Evolutionary conservation across 2,113 vertebrate species (phyloP).

Genomic region (Alces alces): DNA sequence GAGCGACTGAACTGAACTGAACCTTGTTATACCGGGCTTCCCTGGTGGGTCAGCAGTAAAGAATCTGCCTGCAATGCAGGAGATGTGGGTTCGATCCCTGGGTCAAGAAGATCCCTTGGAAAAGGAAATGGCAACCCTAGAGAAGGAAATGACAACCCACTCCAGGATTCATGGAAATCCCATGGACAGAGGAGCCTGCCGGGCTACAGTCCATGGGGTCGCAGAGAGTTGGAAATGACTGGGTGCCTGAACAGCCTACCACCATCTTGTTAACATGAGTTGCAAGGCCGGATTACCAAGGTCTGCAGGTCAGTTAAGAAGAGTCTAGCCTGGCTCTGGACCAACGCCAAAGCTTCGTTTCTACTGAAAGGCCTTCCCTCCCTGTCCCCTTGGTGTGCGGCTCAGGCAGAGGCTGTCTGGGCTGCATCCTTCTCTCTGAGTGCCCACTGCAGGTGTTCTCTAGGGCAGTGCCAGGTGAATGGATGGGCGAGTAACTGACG

Average conservation of each 20-base stretch:
- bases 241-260: not conserved
- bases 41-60: not conserved
- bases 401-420: not conserved
- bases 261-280: not conserved
- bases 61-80: not conserved
- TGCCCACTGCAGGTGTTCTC: no score
- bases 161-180: not conserved
- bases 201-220: not conserved
- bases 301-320: not conserved
- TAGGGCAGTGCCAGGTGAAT: not conserved
- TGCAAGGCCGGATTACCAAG: not conserved
- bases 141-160: not conserved
- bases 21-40: not conserved
- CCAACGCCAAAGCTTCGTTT: not conserved
- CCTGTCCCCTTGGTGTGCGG: not conserved
- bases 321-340: not conserved
- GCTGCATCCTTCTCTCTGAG: not conserved
- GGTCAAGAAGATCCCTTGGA: not conserved
- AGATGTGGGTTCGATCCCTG: not conserved
- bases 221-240: not conserved
- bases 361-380: not conserved
- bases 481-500: not conserved
- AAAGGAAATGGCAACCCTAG: not conserved
- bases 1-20: no score
- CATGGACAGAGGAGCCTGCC: not conserved